A percentile compares a stretch with the other conserved stretches of the same genome.
Conservation (phyloP, 2,113 vertebrate genomes). For the Artemisiospiza belli region DNA sequence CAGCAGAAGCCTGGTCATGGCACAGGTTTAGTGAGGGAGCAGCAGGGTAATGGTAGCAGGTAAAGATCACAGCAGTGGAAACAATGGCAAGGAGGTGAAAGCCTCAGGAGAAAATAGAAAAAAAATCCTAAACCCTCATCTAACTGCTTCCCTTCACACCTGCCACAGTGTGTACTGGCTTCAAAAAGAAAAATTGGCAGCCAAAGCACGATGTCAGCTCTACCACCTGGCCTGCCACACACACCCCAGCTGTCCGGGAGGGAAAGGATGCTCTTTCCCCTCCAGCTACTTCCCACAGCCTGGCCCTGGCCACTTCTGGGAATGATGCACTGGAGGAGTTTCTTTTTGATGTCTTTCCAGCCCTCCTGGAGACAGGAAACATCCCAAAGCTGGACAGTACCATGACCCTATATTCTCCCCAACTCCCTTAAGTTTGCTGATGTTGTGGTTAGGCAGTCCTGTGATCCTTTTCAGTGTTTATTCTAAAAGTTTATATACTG, state of each 20-base stretch:
- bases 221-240: neutral
- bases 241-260: accelerated
- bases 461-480: neutral
- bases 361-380: neutral
- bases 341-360: neutral
- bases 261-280: neutral
- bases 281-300: neutral
- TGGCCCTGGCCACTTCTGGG: neutral
- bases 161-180: accelerated
- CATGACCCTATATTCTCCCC: neutral
- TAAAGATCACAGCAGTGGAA: neutral
- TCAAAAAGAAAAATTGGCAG: neutral
- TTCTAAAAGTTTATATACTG: neutral
- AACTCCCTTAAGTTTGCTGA: neutral
- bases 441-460: neutral
- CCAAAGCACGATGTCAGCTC: neutral
- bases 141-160: neutral
- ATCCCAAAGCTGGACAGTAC: neutral
- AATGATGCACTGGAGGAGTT: neutral
- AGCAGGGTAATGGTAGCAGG: neutral
- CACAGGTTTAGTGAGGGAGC: neutral
- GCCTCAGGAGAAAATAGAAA: neutral
- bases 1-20: accelerated
- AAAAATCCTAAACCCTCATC: neutral
- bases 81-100: neutral